Evolutionary conservation across 2,113 vertebrate genomes (phyloP).

Genomic region (Plecturocebus donacophilus): DNA sequence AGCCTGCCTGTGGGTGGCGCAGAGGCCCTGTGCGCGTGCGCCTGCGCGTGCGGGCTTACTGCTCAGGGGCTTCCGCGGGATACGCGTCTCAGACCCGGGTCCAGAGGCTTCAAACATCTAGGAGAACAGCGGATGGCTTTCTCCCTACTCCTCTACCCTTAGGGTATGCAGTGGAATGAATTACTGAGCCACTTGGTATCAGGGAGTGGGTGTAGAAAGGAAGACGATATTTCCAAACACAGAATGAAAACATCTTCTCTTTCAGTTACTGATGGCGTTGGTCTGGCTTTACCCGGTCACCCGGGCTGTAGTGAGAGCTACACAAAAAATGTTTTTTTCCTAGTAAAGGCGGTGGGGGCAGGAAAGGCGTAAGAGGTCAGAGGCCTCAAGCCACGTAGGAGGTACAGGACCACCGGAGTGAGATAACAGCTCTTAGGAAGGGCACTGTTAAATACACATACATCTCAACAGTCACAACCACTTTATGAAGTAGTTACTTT

Average conservation of each 20-base stretch:
- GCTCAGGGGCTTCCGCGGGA: accelerated
- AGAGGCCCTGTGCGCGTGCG: accelerated
- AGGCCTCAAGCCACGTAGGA: neutral
- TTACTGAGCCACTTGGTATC: neutral
- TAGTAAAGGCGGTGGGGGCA: neutral
- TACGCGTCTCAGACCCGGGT: neutral
- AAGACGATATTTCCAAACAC: neutral
- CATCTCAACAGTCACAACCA: neutral
- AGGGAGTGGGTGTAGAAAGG: neutral
- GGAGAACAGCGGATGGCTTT: neutral
- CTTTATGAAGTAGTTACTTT: neutral
- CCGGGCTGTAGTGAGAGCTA: neutral
- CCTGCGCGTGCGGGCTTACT: accelerated
- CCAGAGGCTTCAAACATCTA: neutral
- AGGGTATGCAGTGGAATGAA: neutral
- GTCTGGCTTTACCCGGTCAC: neutral
- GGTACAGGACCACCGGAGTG: neutral
- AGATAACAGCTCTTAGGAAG: neutral
- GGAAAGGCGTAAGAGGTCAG: neutral
- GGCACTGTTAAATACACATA: neutral
- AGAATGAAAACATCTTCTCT: neutral
- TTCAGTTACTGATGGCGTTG: neutral
- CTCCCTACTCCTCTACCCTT: neutral
- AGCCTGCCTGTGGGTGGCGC: neutral
- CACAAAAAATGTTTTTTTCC: neutral